Evolutionary conservation across 2,797 vertebrate genomes (phyloP).

Genomic region (Psittacula echo): DNA sequence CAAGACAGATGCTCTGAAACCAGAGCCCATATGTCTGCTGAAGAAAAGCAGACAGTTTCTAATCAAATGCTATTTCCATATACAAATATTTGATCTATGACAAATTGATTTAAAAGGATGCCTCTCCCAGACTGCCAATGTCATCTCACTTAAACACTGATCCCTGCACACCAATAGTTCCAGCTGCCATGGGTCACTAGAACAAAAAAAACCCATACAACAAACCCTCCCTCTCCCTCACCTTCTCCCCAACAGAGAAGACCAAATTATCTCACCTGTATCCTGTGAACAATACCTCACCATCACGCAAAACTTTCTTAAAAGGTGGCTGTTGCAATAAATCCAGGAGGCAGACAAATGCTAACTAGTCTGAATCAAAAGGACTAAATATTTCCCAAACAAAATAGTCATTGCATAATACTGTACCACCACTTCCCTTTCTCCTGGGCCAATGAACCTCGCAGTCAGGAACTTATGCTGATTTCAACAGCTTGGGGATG

Average conservation of each 20-base stretch:
- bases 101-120: background rate
- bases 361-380: background rate
- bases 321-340: background rate
- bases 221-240: background rate
- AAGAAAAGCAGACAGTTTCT: background rate
- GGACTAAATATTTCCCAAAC: background rate
- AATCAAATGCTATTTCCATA: constrained; percentile 2
- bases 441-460: background rate
- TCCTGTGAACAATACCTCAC: background rate
- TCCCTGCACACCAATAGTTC: background rate
- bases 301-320: background rate
- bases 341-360: background rate
- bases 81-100: background rate
- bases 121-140: background rate
- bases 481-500: background rate
- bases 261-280: background rate
- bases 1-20: background rate
- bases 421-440: background rate
- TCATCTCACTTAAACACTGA: background rate
- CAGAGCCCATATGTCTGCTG: background rate
- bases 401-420: background rate
- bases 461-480: background rate
- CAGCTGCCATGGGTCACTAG: background rate
- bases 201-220: background rate
- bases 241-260: background rate